A percentile compares a stretch with the other conserved stretches of the same genome.
Evolutionary conservation across 2,797 vertebrate species (phyloP).

Genomic region (Smutsia temminckii): DNA sequence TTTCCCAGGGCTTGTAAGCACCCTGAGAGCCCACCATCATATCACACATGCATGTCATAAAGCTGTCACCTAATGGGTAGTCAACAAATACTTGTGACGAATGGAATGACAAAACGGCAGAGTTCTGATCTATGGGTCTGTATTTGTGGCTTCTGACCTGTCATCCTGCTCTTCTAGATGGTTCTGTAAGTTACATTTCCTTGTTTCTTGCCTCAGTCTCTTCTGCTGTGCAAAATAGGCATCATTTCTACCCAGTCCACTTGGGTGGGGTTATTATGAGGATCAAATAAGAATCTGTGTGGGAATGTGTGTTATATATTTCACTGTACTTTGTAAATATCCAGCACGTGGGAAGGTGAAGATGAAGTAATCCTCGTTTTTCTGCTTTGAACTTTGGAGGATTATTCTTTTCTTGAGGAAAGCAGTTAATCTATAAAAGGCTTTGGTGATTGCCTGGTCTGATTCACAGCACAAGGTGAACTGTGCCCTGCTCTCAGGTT

Average conservation of each 20-base stretch:
- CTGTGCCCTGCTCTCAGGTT: not conserved
- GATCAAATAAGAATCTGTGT: not conserved
- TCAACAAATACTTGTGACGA: not conserved
- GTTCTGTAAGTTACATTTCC: not conserved
- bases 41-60: rapidly evolving
- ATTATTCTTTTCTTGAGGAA: slow-evolving; percentile 20
- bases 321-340: not conserved
- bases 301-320: not conserved
- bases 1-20: not conserved
- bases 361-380: not conserved
- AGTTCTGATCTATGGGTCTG: not conserved
- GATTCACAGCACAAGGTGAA: slow-evolving; percentile 25
- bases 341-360: not conserved
- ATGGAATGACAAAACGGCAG: not conserved
- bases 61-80: not conserved
- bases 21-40: not conserved
- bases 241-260: not conserved
- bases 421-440: slow-evolving; percentile 35
- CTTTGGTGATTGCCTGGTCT: slow-evolving; percentile 24
- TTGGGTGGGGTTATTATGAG: not conserved
- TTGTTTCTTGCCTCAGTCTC: not conserved
- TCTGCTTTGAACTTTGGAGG: slow-evolving; percentile 19
- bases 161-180: not conserved
- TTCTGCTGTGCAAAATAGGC: not conserved
- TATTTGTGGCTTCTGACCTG: not conserved